Percentiles rank a stretch among this genome's conserved stretches.
phyloP scores from a whole-genome alignment of 2,113 vertebrate species.

The Pipra filicauda region DNA sequence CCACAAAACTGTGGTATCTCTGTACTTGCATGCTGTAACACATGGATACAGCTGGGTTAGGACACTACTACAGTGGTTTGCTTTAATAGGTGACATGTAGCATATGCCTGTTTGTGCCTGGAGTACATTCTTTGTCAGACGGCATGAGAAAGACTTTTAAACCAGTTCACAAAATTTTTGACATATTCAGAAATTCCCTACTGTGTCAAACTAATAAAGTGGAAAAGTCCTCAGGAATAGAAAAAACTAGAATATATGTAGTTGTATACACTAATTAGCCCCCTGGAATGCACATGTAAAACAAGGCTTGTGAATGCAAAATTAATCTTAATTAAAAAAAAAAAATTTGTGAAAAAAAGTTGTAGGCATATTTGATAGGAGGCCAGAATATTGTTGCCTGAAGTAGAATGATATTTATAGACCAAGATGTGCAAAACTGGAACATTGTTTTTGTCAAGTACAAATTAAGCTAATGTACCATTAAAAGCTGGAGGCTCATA shows the following conservation, averaged over 20 bases:
- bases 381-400: neutral
- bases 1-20: neutral
- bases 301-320: neutral
- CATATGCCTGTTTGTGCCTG: neutral
- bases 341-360: neutral
- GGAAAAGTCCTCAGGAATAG: neutral
- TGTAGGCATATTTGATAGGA: neutral
- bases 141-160: neutral
- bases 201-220: neutral
- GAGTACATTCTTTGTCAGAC: neutral
- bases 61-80: neutral
- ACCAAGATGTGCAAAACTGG: neutral
- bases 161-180: neutral
- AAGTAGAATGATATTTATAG: conserved; percentile 9
- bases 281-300: neutral
- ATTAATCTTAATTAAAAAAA: neutral
- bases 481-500: neutral
- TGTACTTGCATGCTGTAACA: neutral
- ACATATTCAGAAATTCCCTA: neutral
- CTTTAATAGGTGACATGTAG: neutral
- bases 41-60: neutral
- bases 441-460: conserved; percentile 12
- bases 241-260: neutral
- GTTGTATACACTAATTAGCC: neutral
- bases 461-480: conserved; percentile 45